These are phyloP conservation scores for Chrysogorgia sp. DNA, from an alignment of 92 coral and sea anemone species.

Conservation along the genomic window DNA sequence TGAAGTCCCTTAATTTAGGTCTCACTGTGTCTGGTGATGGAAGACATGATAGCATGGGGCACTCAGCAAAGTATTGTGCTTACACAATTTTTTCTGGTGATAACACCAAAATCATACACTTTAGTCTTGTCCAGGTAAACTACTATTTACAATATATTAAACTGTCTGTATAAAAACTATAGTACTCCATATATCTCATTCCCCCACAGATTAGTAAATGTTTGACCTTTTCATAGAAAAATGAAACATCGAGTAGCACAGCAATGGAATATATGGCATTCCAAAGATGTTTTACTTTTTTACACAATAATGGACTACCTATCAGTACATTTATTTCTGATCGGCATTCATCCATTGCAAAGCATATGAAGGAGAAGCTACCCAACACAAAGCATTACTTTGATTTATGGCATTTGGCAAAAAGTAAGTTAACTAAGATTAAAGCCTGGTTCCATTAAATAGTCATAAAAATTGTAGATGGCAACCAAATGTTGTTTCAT, in stretches of 20 bases:
- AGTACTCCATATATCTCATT: too few species aligned
- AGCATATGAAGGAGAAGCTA: too few species aligned
- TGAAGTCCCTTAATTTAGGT: not conserved
- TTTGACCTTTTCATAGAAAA: not conserved
- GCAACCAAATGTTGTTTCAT: too few species aligned
- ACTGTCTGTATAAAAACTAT: too few species aligned
- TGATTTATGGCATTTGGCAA: too few species aligned
- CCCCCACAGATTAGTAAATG: not conserved
- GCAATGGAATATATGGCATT: slow-evolving; percentile 14
- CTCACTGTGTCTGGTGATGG: slow-evolving; percentile 7
- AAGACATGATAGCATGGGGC: slow-evolving; percentile 25
- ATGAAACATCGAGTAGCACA: slow-evolving; percentile 8
- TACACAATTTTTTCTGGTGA: not conserved
- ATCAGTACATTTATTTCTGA: not conserved
- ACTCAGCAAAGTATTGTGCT: slow-evolving; percentile 17
- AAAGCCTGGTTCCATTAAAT: too few species aligned
- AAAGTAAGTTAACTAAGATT: too few species aligned
- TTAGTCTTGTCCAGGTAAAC: slow-evolving; percentile 4
- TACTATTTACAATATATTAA: not conserved
- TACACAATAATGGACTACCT: not conserved
- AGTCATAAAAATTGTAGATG: too few species aligned
- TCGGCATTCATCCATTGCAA: too few species aligned
- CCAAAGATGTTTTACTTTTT: slow-evolving; percentile 4
- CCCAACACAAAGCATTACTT: too few species aligned
- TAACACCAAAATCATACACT: not conserved